Base-by-base conservation (phyloP, 2,113 vertebrate genomes). In the Tonatia bakeri region DNA sequence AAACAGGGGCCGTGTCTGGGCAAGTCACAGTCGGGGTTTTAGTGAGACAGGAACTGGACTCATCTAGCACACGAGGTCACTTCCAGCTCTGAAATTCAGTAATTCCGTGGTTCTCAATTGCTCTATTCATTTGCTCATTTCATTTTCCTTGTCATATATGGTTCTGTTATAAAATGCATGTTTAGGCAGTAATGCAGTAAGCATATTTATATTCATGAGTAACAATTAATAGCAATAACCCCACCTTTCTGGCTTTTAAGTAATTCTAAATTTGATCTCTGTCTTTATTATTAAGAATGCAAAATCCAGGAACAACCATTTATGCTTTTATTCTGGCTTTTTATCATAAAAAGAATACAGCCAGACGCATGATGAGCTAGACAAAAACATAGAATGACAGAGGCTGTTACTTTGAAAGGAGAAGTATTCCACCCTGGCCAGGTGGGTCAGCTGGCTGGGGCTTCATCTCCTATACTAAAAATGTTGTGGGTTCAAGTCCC, bases 171-270 rank as follows among this genome's bases (percentile, higher is more conserved):
- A 80, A 82, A 82, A 43, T 83, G 11, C 79, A 81, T 83, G 93
- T 96, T 89, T 95, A 96, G 45, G 67, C 89, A 69, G 56, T 95
- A 45, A 89, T 73, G 47, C 26, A 75, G 38, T 65, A 87, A 87
- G 45, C 11, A 8, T 59, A 77, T 76, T 82, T 43, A 87, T 3
- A 20, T 75, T 77, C 33, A 38, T 76, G 26, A 80, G 33, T 84
- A 70, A 67, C 64, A 45, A 13, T 43, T 91, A 31, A 38, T n/a
- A 76, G 1, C 33, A 79, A 5, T 56, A 90, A n/a, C 33, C 20
- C 12, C 5, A 43, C n/a, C 67, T 85, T 87, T 80, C 69, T 1
- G 22, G 11, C 20, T 52, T 93, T 36, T 70, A 91, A 91, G 54
- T 94, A 81, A 73, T 93, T 88, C 47, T 81, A 36, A 45, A 61